Base-by-base conservation (phyloP, 2,113 vertebrate genomes). In the Halichoerus grypus region DNA sequence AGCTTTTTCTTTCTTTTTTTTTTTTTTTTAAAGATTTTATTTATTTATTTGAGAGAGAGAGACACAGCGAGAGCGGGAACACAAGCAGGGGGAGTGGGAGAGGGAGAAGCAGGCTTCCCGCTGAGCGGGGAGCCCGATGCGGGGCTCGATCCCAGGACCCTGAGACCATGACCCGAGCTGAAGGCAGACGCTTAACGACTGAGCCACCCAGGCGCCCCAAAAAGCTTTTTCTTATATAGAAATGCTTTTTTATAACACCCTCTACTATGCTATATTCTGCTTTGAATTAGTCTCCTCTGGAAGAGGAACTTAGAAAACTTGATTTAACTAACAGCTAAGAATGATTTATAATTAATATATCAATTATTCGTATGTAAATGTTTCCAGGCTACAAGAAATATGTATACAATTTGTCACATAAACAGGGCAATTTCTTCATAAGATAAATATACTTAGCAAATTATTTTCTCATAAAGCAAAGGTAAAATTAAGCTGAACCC, bases 391-490 rank as follows among this genome's bases (percentile, higher is more conserved):
- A 88, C 11, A 82, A 95, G 61, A 80, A 90, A 42, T 88, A 95
- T 96, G 21, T 94, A 95, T 94, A 96, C 31, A 95, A 90, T 95
- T 96, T 97, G 49, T 97, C 92, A 94, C 39, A 88, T 96, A 97
- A 98, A 65, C 51, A 96, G 57, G 26, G 88, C 49, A 95, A 94
- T 97, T 98, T 97, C 55, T 92, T 97, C 77, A 46, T 39, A 97
- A 97, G 59, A 96, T 88, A 95, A 97, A 97, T 97, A 96, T 88
- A n/a, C 46, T 85, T 85, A 90, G 76, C 21, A 97, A 98, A 97
- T 97, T 94, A 96, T 97, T 97, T 97, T 95, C 74, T 97, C 76
- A 97, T 97, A 97, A 97, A 95, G 81, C 79, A 95, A 88, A 95
- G 80, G 92, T 95, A 96, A 97, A 95, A 97, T 97, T 95, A 96